phyloP scores from a whole-genome alignment of 2,113 vertebrate genomes.

The Pelecanoides urinatrix region DNA sequence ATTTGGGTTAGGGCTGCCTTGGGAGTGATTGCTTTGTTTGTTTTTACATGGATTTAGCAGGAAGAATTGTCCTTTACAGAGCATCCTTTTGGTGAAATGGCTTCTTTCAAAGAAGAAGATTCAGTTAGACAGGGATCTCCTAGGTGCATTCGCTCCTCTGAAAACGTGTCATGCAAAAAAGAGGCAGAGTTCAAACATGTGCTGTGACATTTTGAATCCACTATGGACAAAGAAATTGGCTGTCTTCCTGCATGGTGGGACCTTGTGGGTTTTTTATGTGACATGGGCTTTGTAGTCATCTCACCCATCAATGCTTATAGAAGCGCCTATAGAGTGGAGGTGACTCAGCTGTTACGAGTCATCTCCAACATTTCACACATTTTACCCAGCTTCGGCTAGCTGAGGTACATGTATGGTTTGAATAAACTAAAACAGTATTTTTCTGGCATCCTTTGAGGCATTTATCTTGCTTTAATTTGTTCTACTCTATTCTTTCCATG shows the following conservation, averaged over 20 bases:
- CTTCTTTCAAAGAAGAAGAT: neutral
- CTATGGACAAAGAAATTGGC: neutral
- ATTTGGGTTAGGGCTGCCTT: neutral
- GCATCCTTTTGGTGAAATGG: neutral
- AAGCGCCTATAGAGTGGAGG: neutral
- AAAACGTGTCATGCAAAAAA: neutral
- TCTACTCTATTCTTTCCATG: neutral
- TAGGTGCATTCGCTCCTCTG: neutral
- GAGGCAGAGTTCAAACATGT: neutral
- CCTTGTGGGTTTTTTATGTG: neutral
- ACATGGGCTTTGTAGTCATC: neutral
- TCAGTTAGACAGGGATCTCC: neutral
- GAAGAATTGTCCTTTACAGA: neutral
- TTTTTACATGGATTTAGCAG: neutral
- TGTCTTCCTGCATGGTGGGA: neutral
- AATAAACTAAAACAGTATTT: neutral
- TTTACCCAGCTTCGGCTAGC: neutral
- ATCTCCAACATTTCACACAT: rapidly evolving
- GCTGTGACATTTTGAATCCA: neutral
- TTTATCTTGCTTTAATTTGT: neutral
- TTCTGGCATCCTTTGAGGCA: neutral
- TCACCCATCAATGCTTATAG: neutral
- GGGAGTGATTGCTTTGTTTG: neutral
- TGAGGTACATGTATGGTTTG: neutral
- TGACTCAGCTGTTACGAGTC: neutral